A percentile compares a stretch with the other conserved stretches of the same genome.
phyloP scores from a whole-genome alignment of 2,888 invertebrate genomes.

The Lucinisca nassula region DNA sequence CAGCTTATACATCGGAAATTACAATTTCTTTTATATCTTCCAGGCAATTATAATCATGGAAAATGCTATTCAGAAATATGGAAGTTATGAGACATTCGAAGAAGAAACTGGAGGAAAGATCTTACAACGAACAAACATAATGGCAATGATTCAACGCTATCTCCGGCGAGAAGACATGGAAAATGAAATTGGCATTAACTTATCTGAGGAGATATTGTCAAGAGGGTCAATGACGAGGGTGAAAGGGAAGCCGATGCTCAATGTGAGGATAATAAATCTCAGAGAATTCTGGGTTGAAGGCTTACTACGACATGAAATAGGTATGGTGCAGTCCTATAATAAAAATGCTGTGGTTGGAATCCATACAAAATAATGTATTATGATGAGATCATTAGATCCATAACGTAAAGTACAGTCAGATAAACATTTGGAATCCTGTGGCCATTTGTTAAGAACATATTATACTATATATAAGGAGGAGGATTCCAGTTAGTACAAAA shows the following conservation, averaged over 20 bases:
- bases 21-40: slow-evolving; percentile 17
- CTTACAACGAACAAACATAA: slow-evolving; percentile 77
- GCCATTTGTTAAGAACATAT: too few relatives aligned
- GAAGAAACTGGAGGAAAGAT: slow-evolving; percentile 82
- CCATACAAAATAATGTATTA: too few relatives aligned
- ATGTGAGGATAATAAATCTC: slow-evolving; percentile 82
- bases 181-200: slow-evolving; percentile 77
- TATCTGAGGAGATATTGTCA: slow-evolving; percentile 83
- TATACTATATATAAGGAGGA: too few relatives aligned
- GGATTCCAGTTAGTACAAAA: too few relatives aligned
- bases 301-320: slow-evolving; percentile 85
- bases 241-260: slow-evolving; percentile 83
- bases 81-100: slow-evolving; percentile 84
- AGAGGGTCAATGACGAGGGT: slow-evolving; percentile 84
- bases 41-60: slow-evolving; percentile 86
- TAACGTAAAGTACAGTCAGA: too few relatives aligned
- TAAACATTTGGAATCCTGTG: too few relatives aligned
- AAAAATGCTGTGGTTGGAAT: too few relatives aligned
- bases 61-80: slow-evolving; percentile 79
- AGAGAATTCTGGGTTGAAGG: slow-evolving; percentile 85
- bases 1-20: too few relatives aligned
- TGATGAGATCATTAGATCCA: too few relatives aligned
- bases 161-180: slow-evolving; percentile 79
- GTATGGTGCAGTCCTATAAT: slow-evolving; percentile 62
- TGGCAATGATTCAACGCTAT: slow-evolving; percentile 77